A percentile compares a stretch with the other conserved stretches of the same genome.
Evolutionary conservation across 2,113 vertebrate species (phyloP).

Genomic region (Jaculus jaculus): DNA sequence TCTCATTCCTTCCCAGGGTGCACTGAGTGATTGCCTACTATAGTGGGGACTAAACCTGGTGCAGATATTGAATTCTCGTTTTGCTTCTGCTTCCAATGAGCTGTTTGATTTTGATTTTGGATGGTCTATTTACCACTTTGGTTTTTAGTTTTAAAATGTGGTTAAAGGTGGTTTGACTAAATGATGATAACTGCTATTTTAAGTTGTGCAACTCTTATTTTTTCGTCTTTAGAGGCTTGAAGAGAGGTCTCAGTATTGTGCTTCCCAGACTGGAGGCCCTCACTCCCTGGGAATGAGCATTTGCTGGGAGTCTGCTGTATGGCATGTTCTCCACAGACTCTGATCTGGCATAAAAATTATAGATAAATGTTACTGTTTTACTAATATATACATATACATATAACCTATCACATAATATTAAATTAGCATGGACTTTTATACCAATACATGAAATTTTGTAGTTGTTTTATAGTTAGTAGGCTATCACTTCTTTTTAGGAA

Average conservation of each 20-base stretch:
- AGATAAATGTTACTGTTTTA: not conserved
- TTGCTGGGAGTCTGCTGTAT: not conserved
- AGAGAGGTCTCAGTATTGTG: not conserved
- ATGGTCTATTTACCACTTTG: not conserved
- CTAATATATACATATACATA: not conserved
- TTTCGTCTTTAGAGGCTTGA: not conserved
- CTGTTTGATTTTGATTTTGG: not conserved
- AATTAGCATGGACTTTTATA: conserved; percentile 7
- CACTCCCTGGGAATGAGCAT: not conserved
- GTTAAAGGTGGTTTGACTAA: not conserved
- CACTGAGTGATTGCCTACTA: no score
- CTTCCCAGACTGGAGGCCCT: not conserved
- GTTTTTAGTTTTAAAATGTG: conserved; percentile 1
- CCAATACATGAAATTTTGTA: not conserved
- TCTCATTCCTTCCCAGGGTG: rapidly evolving
- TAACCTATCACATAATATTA: not conserved
- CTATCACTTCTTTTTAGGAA: conserved; percentile 27
- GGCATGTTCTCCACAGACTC: not conserved
- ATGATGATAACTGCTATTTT: not conserved
- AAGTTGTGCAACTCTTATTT: not conserved
- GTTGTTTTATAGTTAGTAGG: not conserved
- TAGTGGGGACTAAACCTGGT: not conserved
- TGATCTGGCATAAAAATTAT: not conserved
- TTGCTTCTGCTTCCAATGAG: not conserved
- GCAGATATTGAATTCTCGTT: not conserved